Evolutionary conservation across 2,797 vertebrate species (phyloP).

Genomic region (Lates japonicus): DNA sequence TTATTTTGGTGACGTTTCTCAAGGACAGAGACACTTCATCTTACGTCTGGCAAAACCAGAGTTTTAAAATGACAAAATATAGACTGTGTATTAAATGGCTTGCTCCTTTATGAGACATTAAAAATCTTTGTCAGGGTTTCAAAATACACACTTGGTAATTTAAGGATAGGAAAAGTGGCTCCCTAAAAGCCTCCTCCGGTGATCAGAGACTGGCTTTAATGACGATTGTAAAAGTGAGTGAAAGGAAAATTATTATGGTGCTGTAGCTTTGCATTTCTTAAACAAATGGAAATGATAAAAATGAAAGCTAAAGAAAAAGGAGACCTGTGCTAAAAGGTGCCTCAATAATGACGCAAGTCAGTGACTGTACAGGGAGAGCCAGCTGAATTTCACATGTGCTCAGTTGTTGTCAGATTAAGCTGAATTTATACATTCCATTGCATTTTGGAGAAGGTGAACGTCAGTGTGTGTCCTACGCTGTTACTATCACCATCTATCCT

Average conservation of each 20-base stretch:
- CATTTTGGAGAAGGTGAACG: no score
- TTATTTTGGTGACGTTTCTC: conserved; percentile 35
- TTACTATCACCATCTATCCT: background rate
- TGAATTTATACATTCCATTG: background rate
- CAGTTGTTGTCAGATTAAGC: background rate
- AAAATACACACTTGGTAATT: conserved; percentile 41
- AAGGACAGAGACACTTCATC: conserved; percentile 28
- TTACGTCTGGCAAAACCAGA: background rate
- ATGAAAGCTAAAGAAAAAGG: conserved; percentile 29
- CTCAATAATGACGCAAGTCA: conserved; percentile 8
- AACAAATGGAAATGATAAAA: conserved; percentile 49
- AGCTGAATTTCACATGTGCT: background rate
- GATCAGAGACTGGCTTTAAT: conserved; percentile 50
- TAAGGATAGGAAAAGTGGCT: conserved; percentile 52
- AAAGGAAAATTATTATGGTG: conserved; percentile 42
- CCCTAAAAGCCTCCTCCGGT: conserved; percentile 62
- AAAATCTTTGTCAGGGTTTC: conserved; percentile 31
- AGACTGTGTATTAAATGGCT: conserved; percentile 8
- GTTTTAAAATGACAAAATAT: conserved; percentile 15
- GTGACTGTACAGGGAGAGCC: background rate
- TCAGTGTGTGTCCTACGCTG: no score
- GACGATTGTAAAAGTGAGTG: conserved; percentile 54
- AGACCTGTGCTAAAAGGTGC: conserved; percentile 35
- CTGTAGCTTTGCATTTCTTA: conserved; percentile 38
- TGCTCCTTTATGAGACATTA: conserved; percentile 21